Conservation (phyloP, 1,140 invertebrate genomes). For the Nasonia giraulti region DNA sequence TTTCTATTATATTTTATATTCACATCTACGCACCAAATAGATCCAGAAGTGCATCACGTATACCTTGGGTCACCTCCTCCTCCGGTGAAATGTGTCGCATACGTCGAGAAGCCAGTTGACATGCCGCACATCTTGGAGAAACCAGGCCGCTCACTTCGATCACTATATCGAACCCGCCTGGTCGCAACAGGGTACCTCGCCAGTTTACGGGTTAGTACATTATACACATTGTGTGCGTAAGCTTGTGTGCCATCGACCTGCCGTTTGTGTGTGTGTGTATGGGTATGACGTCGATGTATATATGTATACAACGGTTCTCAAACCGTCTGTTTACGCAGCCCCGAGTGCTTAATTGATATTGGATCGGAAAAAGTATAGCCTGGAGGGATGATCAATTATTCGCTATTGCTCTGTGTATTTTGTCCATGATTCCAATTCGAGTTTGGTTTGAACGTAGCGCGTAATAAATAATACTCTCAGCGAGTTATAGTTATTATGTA, state of each 20-base stretch:
- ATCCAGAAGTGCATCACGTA: constrained; percentile 66
- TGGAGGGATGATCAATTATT: neutral
- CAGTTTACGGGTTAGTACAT: constrained; percentile 63
- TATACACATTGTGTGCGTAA: neutral
- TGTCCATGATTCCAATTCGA: neutral
- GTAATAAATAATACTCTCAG: no score
- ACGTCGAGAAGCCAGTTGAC: constrained; percentile 68
- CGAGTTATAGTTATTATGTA: no score
- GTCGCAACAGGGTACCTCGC: constrained; percentile 59
- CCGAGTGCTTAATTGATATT: constrained; percentile 6
- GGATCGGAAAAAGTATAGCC: neutral
- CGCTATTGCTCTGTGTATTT: neutral
- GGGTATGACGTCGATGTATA: no score
- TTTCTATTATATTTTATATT: no score
- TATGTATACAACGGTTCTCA: neutral
- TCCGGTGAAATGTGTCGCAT: constrained; percentile 66
- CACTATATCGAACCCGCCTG: constrained; percentile 60
- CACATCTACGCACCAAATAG: neutral
- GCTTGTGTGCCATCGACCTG: neutral
- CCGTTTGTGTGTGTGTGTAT: no score
- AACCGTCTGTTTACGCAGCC: neutral
- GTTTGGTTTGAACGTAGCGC: no score
- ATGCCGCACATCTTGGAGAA: constrained; percentile 66
- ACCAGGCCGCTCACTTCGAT: constrained; percentile 54
- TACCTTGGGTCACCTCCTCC: constrained; percentile 61